These are phyloP conservation scores for Babylonia areolata DNA, from an alignment of 1,140 invertebrate species.

Conservation along the genomic window DNA sequence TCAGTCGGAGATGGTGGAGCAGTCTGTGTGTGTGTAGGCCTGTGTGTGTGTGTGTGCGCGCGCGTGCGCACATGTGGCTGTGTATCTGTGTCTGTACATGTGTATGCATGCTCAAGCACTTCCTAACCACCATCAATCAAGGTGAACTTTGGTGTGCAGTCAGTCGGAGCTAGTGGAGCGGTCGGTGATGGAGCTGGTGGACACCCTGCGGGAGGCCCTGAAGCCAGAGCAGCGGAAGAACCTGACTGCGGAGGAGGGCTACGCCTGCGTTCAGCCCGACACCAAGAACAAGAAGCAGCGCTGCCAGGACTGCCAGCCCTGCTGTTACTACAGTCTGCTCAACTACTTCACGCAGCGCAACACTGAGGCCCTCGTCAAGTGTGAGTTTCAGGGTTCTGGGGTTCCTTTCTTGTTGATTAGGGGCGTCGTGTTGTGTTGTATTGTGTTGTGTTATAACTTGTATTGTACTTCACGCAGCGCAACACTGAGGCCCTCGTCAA, in stretches of 20 bases:
- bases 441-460: background rate
- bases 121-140: too few species aligned
- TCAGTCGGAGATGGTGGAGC: too few species aligned
- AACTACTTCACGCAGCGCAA: conserved; percentile 75
- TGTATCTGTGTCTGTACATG: too few species aligned
- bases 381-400: too few species aligned
- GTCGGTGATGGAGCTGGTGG: conserved; percentile 92
- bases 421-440: background rate
- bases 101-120: too few species aligned
- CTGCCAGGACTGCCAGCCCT: conserved; percentile 73
- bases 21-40: background rate
- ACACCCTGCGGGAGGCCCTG: conserved; percentile 80
- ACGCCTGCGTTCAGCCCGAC: conserved; percentile 63
- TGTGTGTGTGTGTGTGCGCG: background rate
- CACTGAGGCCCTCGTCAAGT: conserved; percentile 76
- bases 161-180: conserved; percentile 94
- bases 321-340: conserved; percentile 71
- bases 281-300: conserved; percentile 71
- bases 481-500: conserved; percentile 77
- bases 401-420: background rate
- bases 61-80: too few species aligned
- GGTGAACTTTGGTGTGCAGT: conserved; percentile 62
- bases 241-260: conserved; percentile 65
- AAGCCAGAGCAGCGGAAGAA: conserved; percentile 58
- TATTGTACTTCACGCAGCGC: conserved; percentile 74